phyloP scores from a whole-genome alignment of 1,140 invertebrate species.

The Augochlora pura region DNA sequence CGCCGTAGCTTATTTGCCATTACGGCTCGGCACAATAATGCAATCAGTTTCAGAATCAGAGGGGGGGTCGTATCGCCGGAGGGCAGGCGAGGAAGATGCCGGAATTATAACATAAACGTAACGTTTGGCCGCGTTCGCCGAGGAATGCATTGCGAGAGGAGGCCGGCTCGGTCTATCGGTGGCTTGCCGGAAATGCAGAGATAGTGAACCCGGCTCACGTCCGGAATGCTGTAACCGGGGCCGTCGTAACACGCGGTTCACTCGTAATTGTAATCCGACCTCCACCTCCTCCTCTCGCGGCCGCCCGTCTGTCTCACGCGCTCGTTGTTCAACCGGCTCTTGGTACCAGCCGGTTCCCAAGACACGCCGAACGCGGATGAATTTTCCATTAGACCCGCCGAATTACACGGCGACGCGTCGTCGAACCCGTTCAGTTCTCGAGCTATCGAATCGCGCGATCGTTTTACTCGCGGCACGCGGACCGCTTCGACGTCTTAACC shows the following conservation, averaged over 20 bases:
- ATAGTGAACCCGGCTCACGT: constrained; percentile 57
- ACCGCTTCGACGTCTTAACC: no score
- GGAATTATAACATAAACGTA: constrained; percentile 59
- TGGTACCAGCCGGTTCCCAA: constrained; percentile 21
- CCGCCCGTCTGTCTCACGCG: not conserved
- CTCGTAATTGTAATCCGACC: constrained; percentile 48
- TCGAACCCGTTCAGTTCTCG: not conserved
- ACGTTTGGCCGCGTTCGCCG: constrained; percentile 46
- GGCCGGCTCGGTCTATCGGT: constrained; percentile 44
- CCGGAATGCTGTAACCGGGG: constrained; percentile 54
- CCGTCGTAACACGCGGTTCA: constrained; percentile 52
- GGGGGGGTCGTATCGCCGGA: not conserved
- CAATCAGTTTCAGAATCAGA: constrained; percentile 14
- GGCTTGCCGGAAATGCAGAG: constrained; percentile 49
- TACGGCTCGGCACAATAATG: not conserved
- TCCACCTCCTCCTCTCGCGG: no score
- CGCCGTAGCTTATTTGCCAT: not conserved
- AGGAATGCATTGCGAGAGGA: constrained; percentile 46
- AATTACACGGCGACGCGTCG: not conserved
- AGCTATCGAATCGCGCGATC: not conserved
- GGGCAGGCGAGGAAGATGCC: not conserved
- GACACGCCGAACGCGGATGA: constrained; percentile 1
- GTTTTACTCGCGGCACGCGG: not conserved
- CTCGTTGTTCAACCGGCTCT: constrained; percentile 39
- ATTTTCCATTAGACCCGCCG: not conserved